A percentile compares a stretch with the other conserved stretches of the same genome.
These are phyloP conservation scores for Chorisops tibialis DNA, from an alignment of 2,888 invertebrate species.

Conservation along the genomic window DNA sequence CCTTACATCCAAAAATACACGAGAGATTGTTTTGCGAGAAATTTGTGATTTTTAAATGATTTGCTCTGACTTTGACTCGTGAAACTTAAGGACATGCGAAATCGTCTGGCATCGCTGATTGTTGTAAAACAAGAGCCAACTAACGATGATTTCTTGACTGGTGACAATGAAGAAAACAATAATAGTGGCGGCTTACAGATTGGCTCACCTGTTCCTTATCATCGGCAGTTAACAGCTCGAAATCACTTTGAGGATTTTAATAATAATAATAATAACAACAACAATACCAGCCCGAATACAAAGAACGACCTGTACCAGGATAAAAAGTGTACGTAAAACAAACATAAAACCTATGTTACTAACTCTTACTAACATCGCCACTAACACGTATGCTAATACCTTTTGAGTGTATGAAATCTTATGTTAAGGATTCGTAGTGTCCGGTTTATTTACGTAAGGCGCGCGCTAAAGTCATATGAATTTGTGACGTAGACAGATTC, in stretches of 20 bases:
- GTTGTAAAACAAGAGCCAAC: conserved; percentile 52
- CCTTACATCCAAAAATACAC: too few species aligned
- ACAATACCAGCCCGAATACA: conserved; percentile 11
- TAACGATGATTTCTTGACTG: conserved; percentile 33
- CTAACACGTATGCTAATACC: too few species aligned
- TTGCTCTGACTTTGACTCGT: conserved; percentile 5
- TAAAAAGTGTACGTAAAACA: conserved; percentile 32
- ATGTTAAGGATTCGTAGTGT: too few species aligned
- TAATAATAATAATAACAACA: conserved; percentile 24
- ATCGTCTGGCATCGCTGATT: conserved; percentile 52
- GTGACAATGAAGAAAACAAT: conserved; percentile 30
- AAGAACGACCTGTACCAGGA: conserved; percentile 21
- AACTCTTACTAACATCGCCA: too few species aligned
- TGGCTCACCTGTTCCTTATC: conserved; percentile 9
- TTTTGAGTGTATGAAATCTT: too few species aligned
- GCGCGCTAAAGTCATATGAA: conserved; percentile 16
- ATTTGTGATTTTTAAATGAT: not conserved
- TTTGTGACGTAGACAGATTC: not conserved
- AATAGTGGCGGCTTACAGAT: conserved; percentile 21
- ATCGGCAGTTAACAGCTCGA: not conserved
- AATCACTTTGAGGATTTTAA: conserved; percentile 15
- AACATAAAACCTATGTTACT: too few species aligned
- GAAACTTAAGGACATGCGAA: conserved; percentile 44
- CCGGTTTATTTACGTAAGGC: conserved; percentile 2
- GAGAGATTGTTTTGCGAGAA: too few species aligned